A percentile compares a stretch with the other conserved stretches of the same genome.
Conservation (phyloP, 2,888 invertebrate species). For the Coenonympha glycerion region DNA sequence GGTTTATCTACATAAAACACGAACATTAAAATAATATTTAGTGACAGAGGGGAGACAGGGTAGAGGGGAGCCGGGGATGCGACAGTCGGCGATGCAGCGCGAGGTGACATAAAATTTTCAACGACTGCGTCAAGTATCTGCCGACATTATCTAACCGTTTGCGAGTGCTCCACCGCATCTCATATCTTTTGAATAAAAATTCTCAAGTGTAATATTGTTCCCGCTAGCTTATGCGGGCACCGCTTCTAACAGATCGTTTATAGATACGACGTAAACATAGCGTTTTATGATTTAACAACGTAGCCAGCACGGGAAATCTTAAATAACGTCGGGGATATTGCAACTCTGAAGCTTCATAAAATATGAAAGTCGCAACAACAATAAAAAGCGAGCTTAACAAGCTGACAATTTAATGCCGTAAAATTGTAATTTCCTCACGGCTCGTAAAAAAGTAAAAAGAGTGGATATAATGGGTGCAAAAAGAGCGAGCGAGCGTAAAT, state of each 20-base stretch:
- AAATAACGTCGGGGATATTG: conserved; percentile 2
- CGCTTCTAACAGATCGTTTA: conserved; percentile 21
- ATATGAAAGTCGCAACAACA: conserved; percentile 10
- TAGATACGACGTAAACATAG: conserved; percentile 8
- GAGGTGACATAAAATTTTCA: conserved; percentile 72
- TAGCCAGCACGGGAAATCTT: background rate
- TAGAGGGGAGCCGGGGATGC: conserved; percentile 37
- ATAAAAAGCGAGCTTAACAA: conserved; percentile 15
- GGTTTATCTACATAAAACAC: background rate
- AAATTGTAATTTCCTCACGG: conserved; percentile 37
- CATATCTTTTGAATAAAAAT: conserved; percentile 68
- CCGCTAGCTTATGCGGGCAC: conserved; percentile 18
- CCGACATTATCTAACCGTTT: conserved; percentile 70
- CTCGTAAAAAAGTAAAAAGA: conserved; percentile 42
- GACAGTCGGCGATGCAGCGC: conserved; percentile 55
- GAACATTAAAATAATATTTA: conserved; percentile 7
- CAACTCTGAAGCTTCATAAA: conserved; percentile 3
- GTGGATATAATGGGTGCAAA: conserved; percentile 54
- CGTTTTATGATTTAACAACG: conserved; percentile 5
- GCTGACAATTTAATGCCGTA: conserved; percentile 49
- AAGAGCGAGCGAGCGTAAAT: conserved; percentile 55
- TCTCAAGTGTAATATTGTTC: conserved; percentile 50
- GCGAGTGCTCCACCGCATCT: conserved; percentile 59
- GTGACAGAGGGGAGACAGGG: conserved; percentile 5
- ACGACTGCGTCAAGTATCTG: conserved; percentile 65